phyloP scores from a whole-genome alignment of 30 jellyfish, hydroid and myxozoan genomes.

The Cassiopea andromeda region DNA sequence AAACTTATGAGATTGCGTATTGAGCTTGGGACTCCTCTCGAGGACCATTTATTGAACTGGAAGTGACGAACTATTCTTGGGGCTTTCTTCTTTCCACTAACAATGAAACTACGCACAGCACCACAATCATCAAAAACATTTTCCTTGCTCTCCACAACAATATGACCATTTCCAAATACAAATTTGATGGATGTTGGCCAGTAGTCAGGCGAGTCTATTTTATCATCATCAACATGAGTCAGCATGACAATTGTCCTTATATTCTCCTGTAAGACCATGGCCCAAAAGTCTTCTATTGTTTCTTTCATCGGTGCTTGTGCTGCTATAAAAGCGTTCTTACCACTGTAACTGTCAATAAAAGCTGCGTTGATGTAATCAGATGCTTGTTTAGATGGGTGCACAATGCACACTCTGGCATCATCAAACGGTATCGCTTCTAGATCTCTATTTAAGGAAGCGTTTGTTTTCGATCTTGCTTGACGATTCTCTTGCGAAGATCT shows the following conservation, averaged over 20 bases:
- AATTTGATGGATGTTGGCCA: slow-evolving; percentile 75
- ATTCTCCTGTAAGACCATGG: slow-evolving; percentile 84
- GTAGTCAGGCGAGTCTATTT: slow-evolving; percentile 37
- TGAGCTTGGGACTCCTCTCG: slow-evolving; percentile 64
- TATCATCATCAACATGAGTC: slow-evolving; percentile 57
- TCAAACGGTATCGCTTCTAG: slow-evolving; percentile 69
- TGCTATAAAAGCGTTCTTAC: slow-evolving; percentile 68
- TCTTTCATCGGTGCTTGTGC: slow-evolving; percentile 82
- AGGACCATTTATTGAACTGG: slow-evolving; percentile 85
- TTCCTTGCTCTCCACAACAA: slow-evolving; percentile 44
- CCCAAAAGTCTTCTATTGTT: slow-evolving; percentile 80
- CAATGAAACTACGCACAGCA: slow-evolving; percentile 39
- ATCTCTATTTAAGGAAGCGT: slow-evolving; percentile 58
- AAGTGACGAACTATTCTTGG: slow-evolving; percentile 63
- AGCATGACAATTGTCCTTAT: slow-evolving; percentile 74
- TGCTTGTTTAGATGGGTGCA: slow-evolving; percentile 19
- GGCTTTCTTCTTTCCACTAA: slow-evolving; percentile 44
- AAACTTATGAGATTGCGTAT: slow-evolving; percentile 49
- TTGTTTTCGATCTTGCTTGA: slow-evolving; percentile 22
- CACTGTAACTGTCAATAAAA: slow-evolving; percentile 49
- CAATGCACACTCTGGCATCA: slow-evolving; percentile 62
- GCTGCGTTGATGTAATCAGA: slow-evolving; percentile 88
- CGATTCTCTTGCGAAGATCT: slow-evolving; percentile 5
- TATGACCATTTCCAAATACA: slow-evolving; percentile 54
- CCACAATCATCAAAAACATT: slow-evolving; percentile 42